Conservation (phyloP, 2,888 invertebrate genomes). For the Hydriomena furcata region DNA sequence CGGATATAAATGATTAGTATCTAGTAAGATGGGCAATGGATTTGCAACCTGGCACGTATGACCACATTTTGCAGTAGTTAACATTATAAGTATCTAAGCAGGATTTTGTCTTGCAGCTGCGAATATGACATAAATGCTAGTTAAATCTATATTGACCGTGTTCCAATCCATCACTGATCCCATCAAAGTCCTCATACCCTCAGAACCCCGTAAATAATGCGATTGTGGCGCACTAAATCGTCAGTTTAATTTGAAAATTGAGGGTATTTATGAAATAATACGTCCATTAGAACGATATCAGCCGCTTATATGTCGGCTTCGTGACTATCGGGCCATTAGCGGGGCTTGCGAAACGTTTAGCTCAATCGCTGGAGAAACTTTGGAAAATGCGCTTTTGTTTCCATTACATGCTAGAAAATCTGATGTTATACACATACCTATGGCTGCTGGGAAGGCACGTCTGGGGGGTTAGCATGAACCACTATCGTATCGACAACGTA, state of each 20-base stretch:
- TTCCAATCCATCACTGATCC: not conserved
- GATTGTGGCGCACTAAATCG: conserved; percentile 22
- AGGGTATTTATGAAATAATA: conserved; percentile 51
- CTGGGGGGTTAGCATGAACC: too few species aligned
- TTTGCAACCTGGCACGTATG: too few species aligned
- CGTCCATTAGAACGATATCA: conserved; percentile 47
- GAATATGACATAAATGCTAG: not conserved
- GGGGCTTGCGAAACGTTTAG: conserved; percentile 54
- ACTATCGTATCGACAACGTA: too few species aligned
- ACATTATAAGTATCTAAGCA: too few species aligned
- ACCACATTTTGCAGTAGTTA: too few species aligned
- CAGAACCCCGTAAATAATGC: conserved; percentile 7
- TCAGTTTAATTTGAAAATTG: conserved; percentile 39
- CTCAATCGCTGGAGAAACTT: conserved; percentile 47
- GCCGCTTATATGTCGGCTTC: conserved; percentile 51
- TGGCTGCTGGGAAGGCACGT: too few species aligned
- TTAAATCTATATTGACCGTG: too few species aligned
- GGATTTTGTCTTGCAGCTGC: too few species aligned
- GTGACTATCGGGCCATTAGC: conserved; percentile 53
- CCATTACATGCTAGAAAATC: conserved; percentile 29
- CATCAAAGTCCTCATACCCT: not conserved
- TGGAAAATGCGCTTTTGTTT: conserved; percentile 45
- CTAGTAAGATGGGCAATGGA: too few species aligned
- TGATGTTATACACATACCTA: not conserved
- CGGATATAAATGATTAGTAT: too few species aligned